A percentile compares a stretch with the other conserved stretches of the same genome.
Conservation (phyloP, 2,888 invertebrate species). For the Clanis bilineata region DNA sequence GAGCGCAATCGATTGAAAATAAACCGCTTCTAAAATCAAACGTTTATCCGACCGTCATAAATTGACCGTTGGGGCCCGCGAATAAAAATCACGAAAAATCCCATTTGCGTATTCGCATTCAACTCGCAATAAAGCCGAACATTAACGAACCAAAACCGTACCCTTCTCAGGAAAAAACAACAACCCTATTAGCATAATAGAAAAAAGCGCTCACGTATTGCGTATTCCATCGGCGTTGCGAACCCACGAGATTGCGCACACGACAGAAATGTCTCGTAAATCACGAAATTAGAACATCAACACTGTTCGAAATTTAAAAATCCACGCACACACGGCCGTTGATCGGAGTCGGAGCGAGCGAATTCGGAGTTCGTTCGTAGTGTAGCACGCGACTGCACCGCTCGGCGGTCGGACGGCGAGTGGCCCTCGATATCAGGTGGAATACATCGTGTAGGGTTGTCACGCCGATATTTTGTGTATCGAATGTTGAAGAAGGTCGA, state of each 20-base stretch:
- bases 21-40: constrained; percentile 24
- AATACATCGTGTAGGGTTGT: constrained; percentile 32
- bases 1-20: constrained; percentile 16
- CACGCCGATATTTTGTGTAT: constrained; percentile 23
- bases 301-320: constrained; percentile 43
- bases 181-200: constrained; percentile 47
- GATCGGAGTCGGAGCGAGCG: constrained; percentile 19
- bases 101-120: constrained; percentile 39
- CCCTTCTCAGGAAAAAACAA: constrained; percentile 39
- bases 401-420: constrained; percentile 54
- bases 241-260: constrained; percentile 46
- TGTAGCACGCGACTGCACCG: constrained; percentile 44
- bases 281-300: constrained; percentile 59
- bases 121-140: constrained; percentile 39
- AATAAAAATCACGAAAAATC: constrained; percentile 34
- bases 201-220: constrained; percentile 56
- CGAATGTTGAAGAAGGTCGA: constrained; percentile 28
- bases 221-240: constrained; percentile 52
- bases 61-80: constrained; percentile 29
- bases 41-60: constrained; percentile 21
- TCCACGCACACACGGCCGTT: constrained; percentile 53
- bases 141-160: constrained; percentile 43
- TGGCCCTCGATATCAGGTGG: constrained; percentile 48
- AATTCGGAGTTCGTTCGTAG: constrained; percentile 13
- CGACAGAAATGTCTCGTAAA: constrained; percentile 56